Evolutionary conservation across 2,113 vertebrate species (phyloP), one percentile per base, ranked within the genome.

Genomic region (Nibea coibor): DNA sequence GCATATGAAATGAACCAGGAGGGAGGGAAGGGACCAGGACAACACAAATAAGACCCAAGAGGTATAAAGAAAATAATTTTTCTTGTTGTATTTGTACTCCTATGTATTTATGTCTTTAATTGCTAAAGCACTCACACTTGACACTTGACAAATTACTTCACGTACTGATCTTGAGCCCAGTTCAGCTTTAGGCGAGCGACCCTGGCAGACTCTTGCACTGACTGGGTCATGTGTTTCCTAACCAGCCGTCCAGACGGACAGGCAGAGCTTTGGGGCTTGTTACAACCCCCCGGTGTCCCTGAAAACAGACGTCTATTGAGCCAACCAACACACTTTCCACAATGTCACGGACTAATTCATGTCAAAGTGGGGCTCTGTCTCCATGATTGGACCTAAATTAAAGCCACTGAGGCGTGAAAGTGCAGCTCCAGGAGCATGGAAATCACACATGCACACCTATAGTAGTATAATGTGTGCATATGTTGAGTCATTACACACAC

Each of bases 291-390:
- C 2, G 15, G 62, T 71, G 64, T 83, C 74, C 59, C 50, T 59
- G 59, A 75, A 72, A 90, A 89, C 88, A 92, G 84, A 26, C 75
- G 11, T 61, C 78, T 50, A 78, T 89, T 92, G 70, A 92, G 86
- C 59, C 81, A 22, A 62, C 73, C 64, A 2, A 15, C 72, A 66
- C 79, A 73, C 84, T 88, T 90, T 92, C 80, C 89, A 84, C 87
- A 90, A 81, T 82, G 80, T 85, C 78, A 79, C 31, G 61, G 82
- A 56, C 66, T 85, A 68, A 75, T 75, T 78, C 43, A 48, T 81
- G 84, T 89, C 83, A 75, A 80, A 82, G 80, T 73, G 66, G 76
- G 72, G 69, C 64, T 86, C 81, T 64, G 42, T 59, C 59, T 59
- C 59, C 24, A 14, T 75, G 74, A 86, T 70, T 80, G 74, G 83